Evolutionary conservation across 2,888 invertebrate genomes (phyloP), one percentile per base, ranked within the genome.

Genomic region (Metallyticus violacea): DNA sequence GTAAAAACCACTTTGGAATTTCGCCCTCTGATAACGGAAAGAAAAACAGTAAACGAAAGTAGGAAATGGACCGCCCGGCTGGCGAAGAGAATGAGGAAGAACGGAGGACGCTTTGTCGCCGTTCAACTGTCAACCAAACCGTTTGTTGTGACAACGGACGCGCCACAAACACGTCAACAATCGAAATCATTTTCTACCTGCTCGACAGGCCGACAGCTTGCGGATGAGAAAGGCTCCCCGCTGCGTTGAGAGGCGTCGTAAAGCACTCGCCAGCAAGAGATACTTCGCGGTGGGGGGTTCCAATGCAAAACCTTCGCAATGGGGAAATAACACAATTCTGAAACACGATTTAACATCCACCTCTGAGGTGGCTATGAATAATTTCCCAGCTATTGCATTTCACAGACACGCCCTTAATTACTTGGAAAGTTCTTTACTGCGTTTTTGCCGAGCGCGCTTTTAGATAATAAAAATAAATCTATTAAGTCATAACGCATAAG

Each of bases 101-200:
- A n/a, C n/a, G n/a, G n/a, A n/a, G n/a, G 40, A 62, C 22, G 22
- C 40, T 62, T 62, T 62, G 40, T 62, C 40, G 40, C 26, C 25
- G 82, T 82, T 82, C 82, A 82, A 76, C 76, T 82, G 82, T 82
- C 82, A 82, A 26, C 62, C 76, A 62, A 40, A 25, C 82, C 27
- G 76, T 40, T 62, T 82, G 82, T 82, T 62, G 40, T 81, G 81
- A 76, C 82, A 82, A 82, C 82, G 82, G 82, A 82, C 62, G 82
- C 6, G 9, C 82, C 82, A 76, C 82, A 82, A 82, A 82, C 82
- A 82, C 76, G 82, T 82, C 82, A 82, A 76, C 76, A 82, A 81
- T 81, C 30, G 80, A 62, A 62, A 62, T 62, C 40, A 62, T 62
- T 22, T 62, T 62, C 40, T 62, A 62, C 40, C 40, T 62, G 40